Percentiles rank a stretch among this genome's conserved stretches.
Conservation (phyloP, 2,888 invertebrate species). For the Listrodromus nycthemerus region DNA sequence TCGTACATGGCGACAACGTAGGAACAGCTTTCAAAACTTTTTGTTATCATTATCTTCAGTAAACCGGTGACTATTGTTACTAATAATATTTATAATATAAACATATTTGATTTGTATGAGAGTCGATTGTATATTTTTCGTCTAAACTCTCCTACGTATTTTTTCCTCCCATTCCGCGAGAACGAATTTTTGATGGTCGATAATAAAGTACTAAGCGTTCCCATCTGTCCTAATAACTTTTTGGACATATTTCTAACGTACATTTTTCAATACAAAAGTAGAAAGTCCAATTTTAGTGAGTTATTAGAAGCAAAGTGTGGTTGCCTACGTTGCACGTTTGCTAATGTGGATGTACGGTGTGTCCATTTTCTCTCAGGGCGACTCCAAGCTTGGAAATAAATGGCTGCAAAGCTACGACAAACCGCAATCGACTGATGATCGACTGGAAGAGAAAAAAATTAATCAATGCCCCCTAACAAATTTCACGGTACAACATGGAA, state of each 20-base stretch:
- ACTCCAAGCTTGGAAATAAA: constrained; percentile 29
- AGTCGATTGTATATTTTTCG: not conserved
- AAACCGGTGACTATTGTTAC: not conserved
- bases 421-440: constrained; percentile 11
- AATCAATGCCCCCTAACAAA: constrained; percentile 15
- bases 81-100: not conserved
- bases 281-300: not conserved
- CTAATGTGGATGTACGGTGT: not conserved
- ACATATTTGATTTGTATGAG: not conserved
- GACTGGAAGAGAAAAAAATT: not conserved
- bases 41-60: not conserved
- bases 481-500: constrained; percentile 16
- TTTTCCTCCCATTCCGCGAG: not conserved
- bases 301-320: not conserved
- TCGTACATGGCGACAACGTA: constrained; percentile 54
- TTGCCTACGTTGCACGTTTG: not conserved
- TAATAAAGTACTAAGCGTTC: not conserved
- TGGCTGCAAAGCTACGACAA: constrained; percentile 5
- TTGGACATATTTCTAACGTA: not conserved
- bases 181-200: not conserved
- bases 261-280: not conserved
- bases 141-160: not conserved
- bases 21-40: constrained; percentile 42
- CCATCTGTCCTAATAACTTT: not conserved
- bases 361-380: not conserved